Evolutionary conservation across 1,140 invertebrate species (phyloP), one percentile per base, ranked within the genome.

Genomic region (Linepithema humile): DNA sequence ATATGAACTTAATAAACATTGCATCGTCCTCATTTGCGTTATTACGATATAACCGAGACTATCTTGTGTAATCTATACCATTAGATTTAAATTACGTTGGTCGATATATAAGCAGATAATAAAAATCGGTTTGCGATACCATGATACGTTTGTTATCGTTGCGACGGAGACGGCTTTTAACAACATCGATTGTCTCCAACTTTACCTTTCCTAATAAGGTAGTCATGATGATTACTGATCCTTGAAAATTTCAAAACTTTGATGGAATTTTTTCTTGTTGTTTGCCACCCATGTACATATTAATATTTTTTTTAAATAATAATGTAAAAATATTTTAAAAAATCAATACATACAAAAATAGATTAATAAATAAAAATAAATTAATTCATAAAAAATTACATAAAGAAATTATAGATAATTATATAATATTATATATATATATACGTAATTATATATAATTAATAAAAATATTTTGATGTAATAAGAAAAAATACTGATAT

Each of bases 101-200:
- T 64, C 35, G 12, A 35, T 10, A 40, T 23, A 12, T 48, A 32
- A 64, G n/a, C n/a, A n/a, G n/a, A n/a, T n/a, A n/a, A n/a, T 15
- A 77, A 77, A 77, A 77, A 65, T 77, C 45, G 59, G 1, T 29
- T 65, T 50, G 45, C 5, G 73, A 20, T 64, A 62, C 48, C 35
- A 57, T 35, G 50, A 65, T 67, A 62, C 35, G 45, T 72, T 73
- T 35, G 43, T 32, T 45, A 23, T 75, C 67, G 85, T 84, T 80
- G 82, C 77, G 45, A 74, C 38, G 73, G 77, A 69, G 77, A 57
- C 69, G 17, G 40, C 80, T 38, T 53, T 50, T 67, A 78, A 86
- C 73, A 10, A 50, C 65, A 10, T 88, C 29, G 88, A 89, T 89
- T 75, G 38, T 32, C 57, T 70, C 23, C 32, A 70, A 55, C 70